Base-by-base conservation (phyloP, 2,888 invertebrate genomes). In the Ptychoptera contaminata region DNA sequence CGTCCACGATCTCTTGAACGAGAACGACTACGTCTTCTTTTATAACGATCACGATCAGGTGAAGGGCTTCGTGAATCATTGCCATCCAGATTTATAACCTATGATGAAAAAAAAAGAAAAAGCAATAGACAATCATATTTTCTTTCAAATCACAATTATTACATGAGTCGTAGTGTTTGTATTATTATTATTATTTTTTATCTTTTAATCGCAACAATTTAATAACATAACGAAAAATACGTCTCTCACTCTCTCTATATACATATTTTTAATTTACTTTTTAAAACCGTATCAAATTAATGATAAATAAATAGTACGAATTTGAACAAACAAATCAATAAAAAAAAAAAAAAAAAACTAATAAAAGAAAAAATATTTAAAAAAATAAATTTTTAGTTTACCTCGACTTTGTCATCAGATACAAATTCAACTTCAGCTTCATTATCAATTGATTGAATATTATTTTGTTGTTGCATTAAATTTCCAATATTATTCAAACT, bases 371-470 rank as follows among this genome's bases (percentile, higher is more conserved):
- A 23, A 23, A 7, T n/a, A n/a, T n/a, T n/a, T n/a, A 23, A 23
- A 5, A 23, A 23, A 5, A 5, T 23, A 5, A 5, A 23, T 23
- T 23, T 23, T 23, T 16, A 12, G n/a, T 31, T 50, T 60, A 65
- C 65, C 64, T 65, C 65, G 51, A 65, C 63, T 48, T 59, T 58
- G 38, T 75, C 71, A 54, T 77, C 75, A 48, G 68, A 64, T 35
- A 77, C 72, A 57, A 78, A 76, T 58, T 78, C 76, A 46, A 78
- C 76, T 56, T 79, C 78, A 2, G 77, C 77, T 56, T 76, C 78
- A 48, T 71, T 69, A 14, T 68, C 42, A 35, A 23, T 16, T 12
- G 16, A 35, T 35, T 42, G 42, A 2, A 10, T 15, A 7, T 39
- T 8, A 16, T 39, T 15, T 39, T 39, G 39, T 16, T 38, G 38